phyloP scores from a whole-genome alignment of 2,797 vertebrate genomes.

The Cercopithecus petaurista region DNA sequence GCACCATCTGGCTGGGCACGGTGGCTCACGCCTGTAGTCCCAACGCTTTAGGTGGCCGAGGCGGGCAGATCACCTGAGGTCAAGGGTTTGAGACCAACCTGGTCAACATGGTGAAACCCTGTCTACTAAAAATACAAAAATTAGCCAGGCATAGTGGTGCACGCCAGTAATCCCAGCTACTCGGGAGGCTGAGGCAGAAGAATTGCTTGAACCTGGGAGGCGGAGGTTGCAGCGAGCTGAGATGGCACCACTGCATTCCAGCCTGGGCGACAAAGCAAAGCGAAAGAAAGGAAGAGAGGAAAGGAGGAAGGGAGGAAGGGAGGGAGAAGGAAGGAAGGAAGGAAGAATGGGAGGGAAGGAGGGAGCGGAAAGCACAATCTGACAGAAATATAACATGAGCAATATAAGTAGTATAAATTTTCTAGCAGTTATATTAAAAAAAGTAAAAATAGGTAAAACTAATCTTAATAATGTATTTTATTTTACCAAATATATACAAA shows the following conservation, averaged over 20 bases:
- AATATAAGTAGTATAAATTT: too few relatives aligned
- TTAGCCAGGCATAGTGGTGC: not conserved
- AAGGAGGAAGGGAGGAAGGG: too few relatives aligned
- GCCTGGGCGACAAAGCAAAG: too few relatives aligned
- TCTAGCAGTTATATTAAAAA: not conserved
- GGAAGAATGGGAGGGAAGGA: too few relatives aligned
- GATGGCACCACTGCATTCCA: too few relatives aligned
- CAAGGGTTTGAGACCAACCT: not conserved
- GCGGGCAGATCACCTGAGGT: not conserved
- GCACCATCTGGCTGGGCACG: not conserved
- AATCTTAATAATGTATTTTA: not conserved
- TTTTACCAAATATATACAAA: slow-evolving; percentile 10
- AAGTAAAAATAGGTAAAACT: not conserved
- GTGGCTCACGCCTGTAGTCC: not conserved
- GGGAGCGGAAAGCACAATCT: too few relatives aligned
- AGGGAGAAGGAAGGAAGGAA: too few relatives aligned
- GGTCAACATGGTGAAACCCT: not conserved
- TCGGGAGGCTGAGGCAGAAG: not conserved
- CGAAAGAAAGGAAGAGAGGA: too few relatives aligned
- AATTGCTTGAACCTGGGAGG: too few relatives aligned
- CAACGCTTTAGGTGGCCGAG: not conserved
- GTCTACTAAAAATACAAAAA: not conserved
- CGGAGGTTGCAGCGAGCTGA: too few relatives aligned
- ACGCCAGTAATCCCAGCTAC: not conserved
- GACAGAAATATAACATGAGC: not conserved